Evolutionary conservation across 2,797 vertebrate genomes (phyloP), one percentile per base, ranked within the genome.

Genomic region (Anniella stebbinsi): DNA sequence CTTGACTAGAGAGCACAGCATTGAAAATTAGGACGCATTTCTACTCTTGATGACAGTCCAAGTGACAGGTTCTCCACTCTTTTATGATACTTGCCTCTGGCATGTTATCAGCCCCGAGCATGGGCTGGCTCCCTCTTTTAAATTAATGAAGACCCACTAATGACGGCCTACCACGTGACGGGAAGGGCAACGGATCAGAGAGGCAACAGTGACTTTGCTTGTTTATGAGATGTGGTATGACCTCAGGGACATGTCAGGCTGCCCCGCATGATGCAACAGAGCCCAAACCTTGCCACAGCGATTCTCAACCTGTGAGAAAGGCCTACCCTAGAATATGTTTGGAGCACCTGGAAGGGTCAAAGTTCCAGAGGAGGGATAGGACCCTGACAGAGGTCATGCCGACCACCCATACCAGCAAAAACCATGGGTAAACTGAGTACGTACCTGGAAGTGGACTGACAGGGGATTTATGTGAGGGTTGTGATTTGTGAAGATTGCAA

Each of bases 241-340:
- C 87, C 60, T 70, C 38, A 63, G 12, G 60, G 63, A 30, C n/a
- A 28, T 10, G 91, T 89, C 72, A 83, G 7, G 0, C 9, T 70
- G 78, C 1, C 25, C 70, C 21, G 18, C 12, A 66, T 89, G 91
- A 92, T 87, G 91, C 88, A 89, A 92, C 10, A 25, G 33, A 63
- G 38, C n/a, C n/a, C 7, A 9, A 63, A 21, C 23, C 73, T 92
- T 87, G 33, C 72, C 63, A 48, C 80, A 69, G 70, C 72, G 13
- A 54, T 76, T 51, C 85, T 75, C 60, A 60, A 66, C 7, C 23
- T 9, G 41, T 33, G 72, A 73, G 70, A 18, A 8, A 75, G 73
- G 17, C 13, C 36, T 60, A n/a, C 23, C 54, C 38, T 63, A 72
- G n/a, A 28, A 11, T 23, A 36, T 23, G 51, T 66, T 25, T 28